Conservation (phyloP, 1,140 invertebrate genomes). For the Whitmania pigra region DNA sequence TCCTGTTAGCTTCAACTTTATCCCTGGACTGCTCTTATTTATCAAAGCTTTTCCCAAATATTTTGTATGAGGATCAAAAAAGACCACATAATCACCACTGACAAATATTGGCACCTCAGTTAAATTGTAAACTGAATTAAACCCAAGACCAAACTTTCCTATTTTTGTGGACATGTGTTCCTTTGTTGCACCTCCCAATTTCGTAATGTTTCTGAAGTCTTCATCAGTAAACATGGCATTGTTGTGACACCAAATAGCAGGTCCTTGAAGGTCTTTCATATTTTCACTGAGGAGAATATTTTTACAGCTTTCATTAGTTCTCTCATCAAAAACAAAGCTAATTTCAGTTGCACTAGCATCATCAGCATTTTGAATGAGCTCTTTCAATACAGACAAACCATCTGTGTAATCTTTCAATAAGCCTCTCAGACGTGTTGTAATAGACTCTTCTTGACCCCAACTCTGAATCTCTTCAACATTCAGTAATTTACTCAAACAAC, state of each 20-base stretch:
- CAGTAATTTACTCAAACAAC: conserved; percentile 24
- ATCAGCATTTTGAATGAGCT: conserved; percentile 36
- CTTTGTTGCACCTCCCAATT: conserved; percentile 33
- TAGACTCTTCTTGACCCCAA: conserved; percentile 30
- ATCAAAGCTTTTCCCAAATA: conserved; percentile 28
- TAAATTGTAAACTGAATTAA: conserved; percentile 37
- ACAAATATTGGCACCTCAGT: conserved; percentile 38
- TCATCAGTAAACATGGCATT: conserved; percentile 32
- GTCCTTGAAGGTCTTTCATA: conserved; percentile 33
- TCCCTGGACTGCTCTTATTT: conserved; percentile 27
- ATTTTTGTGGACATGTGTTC: conserved; percentile 29
- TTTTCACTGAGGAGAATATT: conserved; percentile 28
- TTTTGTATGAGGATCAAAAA: conserved; percentile 37
- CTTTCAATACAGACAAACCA: conserved; percentile 35
- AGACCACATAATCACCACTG: conserved; percentile 30
- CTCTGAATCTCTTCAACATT: conserved; percentile 25
- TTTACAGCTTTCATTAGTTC: conserved; percentile 27
- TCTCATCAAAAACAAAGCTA: conserved; percentile 38
- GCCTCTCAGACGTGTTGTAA: conserved; percentile 27
- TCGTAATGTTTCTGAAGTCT: conserved; percentile 34
- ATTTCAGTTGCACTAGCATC: conserved; percentile 43
- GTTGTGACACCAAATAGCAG: conserved; percentile 35
- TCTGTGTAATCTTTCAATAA: conserved; percentile 31
- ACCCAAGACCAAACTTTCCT: conserved; percentile 37
- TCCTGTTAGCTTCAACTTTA: conserved; percentile 29